Conservation (phyloP, 35 echinoderm and acorn worm genomes). For the Patiria miniata region DNA sequence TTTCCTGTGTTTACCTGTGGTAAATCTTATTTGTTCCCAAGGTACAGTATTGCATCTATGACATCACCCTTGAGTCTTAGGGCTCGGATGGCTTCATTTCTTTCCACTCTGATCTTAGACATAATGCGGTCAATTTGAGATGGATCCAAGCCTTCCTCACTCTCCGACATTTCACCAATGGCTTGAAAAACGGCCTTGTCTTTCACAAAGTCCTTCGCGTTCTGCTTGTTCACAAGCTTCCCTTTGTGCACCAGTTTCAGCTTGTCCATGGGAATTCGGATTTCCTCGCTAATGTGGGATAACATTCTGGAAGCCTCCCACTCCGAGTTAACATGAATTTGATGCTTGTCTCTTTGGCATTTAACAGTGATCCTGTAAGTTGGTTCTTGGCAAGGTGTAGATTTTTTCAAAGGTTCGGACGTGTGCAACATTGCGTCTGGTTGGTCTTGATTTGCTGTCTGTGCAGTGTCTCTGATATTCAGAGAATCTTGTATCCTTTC, state of each 20-base stretch:
- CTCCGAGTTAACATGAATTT: conserved; percentile 20
- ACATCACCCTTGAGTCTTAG: conserved; percentile 63
- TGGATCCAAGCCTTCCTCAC: conserved; percentile 64
- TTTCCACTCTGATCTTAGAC: conserved; percentile 52
- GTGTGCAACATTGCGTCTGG: not conserved
- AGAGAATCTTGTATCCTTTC: not conserved
- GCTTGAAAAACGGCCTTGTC: conserved; percentile 90
- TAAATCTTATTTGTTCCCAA: conserved; percentile 56
- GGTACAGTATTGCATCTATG: conserved; percentile 85
- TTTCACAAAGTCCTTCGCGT: conserved; percentile 24
- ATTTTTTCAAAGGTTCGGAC: not conserved
- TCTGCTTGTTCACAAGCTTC: conserved; percentile 49
- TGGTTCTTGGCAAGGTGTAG: not conserved
- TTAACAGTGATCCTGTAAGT: conserved; percentile 49
- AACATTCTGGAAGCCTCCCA: conserved; percentile 28
- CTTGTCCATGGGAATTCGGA: conserved; percentile 49
- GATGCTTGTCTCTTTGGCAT: conserved; percentile 62
- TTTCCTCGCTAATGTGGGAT: conserved; percentile 32
- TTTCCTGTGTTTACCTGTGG: too few species aligned
- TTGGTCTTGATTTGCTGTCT: not conserved
- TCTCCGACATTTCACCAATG: conserved; percentile 73
- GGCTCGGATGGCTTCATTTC: conserved; percentile 79
- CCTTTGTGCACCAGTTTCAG: conserved; percentile 89
- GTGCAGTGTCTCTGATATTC: not conserved
- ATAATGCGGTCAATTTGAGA: conserved; percentile 52